phyloP scores from a whole-genome alignment of 2,888 invertebrate genomes.

The Stenichneumon culpator region DNA sequence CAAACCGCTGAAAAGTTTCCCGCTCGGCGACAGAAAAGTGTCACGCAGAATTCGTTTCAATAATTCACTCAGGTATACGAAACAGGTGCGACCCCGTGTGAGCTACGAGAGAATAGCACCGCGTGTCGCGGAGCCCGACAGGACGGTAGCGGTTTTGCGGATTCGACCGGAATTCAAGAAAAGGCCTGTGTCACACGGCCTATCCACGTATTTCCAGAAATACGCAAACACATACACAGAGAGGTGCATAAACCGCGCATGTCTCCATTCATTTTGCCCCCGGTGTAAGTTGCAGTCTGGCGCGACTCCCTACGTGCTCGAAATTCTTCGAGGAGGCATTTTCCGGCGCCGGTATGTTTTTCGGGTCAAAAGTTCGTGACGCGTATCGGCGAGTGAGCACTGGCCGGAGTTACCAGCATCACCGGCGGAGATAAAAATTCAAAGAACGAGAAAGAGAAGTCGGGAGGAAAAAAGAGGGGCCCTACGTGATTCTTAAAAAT shows the following conservation, averaged over 20 bases:
- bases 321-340: conserved; percentile 51
- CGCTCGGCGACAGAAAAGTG: conserved; percentile 27
- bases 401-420: neutral
- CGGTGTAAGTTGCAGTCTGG: conserved; percentile 29
- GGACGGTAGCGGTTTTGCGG: conserved; percentile 45
- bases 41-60: conserved; percentile 58
- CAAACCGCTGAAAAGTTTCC: neutral
- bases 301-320: conserved; percentile 60
- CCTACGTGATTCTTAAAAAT: conserved; percentile 53
- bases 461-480: conserved; percentile 14
- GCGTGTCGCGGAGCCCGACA: conserved; percentile 31
- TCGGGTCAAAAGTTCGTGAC: conserved; percentile 65
- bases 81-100: conserved; percentile 59
- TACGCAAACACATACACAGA: neutral
- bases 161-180: conserved; percentile 64
- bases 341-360: conserved; percentile 55
- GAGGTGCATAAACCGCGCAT: neutral
- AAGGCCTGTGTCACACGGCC: conserved; percentile 19
- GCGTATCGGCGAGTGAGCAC: conserved; percentile 25
- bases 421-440: neutral
- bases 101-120: neutral
- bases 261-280: neutral
- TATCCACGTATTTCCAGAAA: conserved; percentile 16
- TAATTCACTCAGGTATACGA: conserved; percentile 62
- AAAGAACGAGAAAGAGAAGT: conserved; percentile 18